Conservation (phyloP, 2,888 invertebrate species). For the Lepas anatifera region DNA sequence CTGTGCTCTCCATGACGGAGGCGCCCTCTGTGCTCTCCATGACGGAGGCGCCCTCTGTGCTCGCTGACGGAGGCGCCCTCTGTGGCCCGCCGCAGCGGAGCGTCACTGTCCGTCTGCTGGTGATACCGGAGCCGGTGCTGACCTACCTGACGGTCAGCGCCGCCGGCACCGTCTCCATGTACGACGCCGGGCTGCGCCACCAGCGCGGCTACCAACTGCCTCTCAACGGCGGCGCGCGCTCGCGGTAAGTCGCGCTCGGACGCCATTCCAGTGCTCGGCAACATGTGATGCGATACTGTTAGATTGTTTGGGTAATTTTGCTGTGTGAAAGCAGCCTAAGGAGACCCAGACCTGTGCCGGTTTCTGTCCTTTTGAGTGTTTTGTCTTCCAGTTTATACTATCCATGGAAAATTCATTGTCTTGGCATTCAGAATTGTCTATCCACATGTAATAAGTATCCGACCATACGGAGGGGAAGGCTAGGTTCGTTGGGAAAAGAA, state of each 20-base stretch:
- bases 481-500: too few species aligned
- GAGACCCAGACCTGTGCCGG: too few species aligned
- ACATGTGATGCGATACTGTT: neutral
- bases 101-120: neutral
- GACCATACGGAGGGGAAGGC: too few species aligned
- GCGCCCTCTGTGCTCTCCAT: neutral
- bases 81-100: too few species aligned
- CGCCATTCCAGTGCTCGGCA: neutral
- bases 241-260: neutral
- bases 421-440: too few species aligned
- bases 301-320: neutral
- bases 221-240: neutral
- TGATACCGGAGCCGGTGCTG: neutral
- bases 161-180: neutral
- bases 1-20: neutral
- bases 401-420: neutral
- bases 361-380: neutral
- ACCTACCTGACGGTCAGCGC: neutral
- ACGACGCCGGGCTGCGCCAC: neutral
- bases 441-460: too few species aligned
- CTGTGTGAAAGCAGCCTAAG: neutral
- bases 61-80: too few species aligned
- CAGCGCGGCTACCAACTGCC: constrained; percentile 4
- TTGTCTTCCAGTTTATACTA: neutral
- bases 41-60: too few species aligned